phyloP scores from a whole-genome alignment of 2,888 invertebrate species.

The Sericinus montela region DNA sequence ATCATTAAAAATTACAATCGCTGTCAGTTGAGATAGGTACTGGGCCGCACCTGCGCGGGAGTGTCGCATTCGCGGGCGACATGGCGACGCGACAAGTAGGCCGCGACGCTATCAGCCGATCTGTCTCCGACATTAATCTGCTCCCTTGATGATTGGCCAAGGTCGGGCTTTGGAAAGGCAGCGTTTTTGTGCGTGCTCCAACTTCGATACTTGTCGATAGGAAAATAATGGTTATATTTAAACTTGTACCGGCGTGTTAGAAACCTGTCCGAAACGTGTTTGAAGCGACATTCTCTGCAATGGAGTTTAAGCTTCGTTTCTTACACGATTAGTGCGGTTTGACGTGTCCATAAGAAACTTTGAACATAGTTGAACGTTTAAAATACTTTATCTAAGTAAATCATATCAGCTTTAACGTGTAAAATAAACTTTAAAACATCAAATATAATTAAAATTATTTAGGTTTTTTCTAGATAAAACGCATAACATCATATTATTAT shows the following conservation, averaged over 20 bases:
- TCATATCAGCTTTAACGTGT: not conserved
- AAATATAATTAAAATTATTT: too few species aligned
- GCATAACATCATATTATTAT: too few species aligned
- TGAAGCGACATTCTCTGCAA: constrained; percentile 15
- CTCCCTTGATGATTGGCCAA: constrained; percentile 40
- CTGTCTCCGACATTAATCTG: constrained; percentile 38
- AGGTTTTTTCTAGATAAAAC: too few species aligned
- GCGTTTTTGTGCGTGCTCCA: constrained; percentile 22
- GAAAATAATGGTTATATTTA: constrained; percentile 19
- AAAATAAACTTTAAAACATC: too few species aligned
- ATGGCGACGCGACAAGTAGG: constrained; percentile 2
- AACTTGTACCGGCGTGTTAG: constrained; percentile 14
- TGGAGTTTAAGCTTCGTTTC: constrained; percentile 18
- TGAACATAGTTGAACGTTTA: not conserved
- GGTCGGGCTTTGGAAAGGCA: constrained; percentile 52
- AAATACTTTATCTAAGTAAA: constrained; percentile 8
- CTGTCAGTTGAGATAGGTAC: not conserved
- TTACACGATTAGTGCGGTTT: constrained; percentile 17
- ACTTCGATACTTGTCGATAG: constrained; percentile 12
- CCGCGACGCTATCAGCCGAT: constrained; percentile 26
- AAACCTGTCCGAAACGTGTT: constrained; percentile 18
- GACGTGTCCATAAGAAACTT: constrained; percentile 12
- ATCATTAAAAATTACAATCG: not conserved
- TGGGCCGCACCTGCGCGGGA: constrained; percentile 11
- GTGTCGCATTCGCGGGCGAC: constrained; percentile 3